Evolutionary conservation across 1,140 invertebrate species (phyloP).

Genomic region (Acromyrmex echinatior): DNA sequence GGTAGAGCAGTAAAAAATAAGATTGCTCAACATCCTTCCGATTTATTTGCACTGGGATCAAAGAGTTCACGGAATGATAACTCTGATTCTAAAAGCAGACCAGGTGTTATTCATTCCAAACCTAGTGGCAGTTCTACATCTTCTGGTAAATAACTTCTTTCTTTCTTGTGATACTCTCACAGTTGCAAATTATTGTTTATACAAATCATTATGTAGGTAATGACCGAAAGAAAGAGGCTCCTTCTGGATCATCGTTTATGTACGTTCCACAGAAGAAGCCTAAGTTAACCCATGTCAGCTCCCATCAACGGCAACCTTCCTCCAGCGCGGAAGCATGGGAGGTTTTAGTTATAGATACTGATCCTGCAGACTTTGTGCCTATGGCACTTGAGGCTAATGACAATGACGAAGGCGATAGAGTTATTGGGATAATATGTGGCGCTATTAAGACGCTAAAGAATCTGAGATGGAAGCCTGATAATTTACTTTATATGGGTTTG

Average conservation of each 20-base stretch:
- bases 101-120: slow-evolving; percentile 86
- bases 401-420: slow-evolving; percentile 89
- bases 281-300: slow-evolving; percentile 80
- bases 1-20: slow-evolving; percentile 88
- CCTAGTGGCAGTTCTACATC: slow-evolving; percentile 83
- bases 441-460: slow-evolving; percentile 90
- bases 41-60: slow-evolving; percentile 89
- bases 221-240: slow-evolving; percentile 87
- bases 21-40: slow-evolving; percentile 89
- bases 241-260: slow-evolving; percentile 80
- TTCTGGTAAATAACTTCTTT: slow-evolving; percentile 79
- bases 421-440: slow-evolving; percentile 88
- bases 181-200: slow-evolving; percentile 25
- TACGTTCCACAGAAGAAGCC: slow-evolving; percentile 85
- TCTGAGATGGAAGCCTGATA: slow-evolving; percentile 93
- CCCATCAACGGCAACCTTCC: slow-evolving; percentile 80
- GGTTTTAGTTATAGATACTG: slow-evolving; percentile 87
- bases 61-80: slow-evolving; percentile 86
- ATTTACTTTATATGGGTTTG: slow-evolving; percentile 91
- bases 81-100: slow-evolving; percentile 86
- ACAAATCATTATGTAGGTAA: slow-evolving; percentile 74
- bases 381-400: slow-evolving; percentile 88
- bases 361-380: slow-evolving; percentile 88
- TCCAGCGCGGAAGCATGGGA: slow-evolving; percentile 88
- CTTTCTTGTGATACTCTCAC: neutral